A percentile compares a stretch with the other conserved stretches of the same genome.
phyloP scores from a whole-genome alignment of 2,888 invertebrate genomes.

The Volucella bombylans region DNA sequence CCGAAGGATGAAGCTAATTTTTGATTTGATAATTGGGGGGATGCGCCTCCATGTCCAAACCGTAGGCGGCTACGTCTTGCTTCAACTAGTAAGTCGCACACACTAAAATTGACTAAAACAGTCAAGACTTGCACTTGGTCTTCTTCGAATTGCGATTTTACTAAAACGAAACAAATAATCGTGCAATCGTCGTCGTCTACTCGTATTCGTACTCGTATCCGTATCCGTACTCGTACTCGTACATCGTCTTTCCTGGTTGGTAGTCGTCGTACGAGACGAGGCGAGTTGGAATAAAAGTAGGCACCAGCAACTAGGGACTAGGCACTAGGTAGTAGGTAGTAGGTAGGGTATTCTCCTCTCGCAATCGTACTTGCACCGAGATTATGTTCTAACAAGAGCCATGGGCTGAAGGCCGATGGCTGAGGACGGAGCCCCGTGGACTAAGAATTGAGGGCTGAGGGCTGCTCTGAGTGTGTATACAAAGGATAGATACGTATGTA shows the following conservation, averaged over 20 bases:
- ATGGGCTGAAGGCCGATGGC: conserved; percentile 10
- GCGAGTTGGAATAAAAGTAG: conserved; percentile 40
- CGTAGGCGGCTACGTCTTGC: conserved; percentile 55
- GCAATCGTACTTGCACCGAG: conserved; percentile 52
- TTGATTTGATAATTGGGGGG: conserved; percentile 34
- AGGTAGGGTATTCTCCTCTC: conserved; percentile 36
- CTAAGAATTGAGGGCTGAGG: background rate
- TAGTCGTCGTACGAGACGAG: background rate
- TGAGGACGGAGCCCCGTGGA: background rate
- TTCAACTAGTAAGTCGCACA: conserved; percentile 70
- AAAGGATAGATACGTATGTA: conserved; percentile 13
- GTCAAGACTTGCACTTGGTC: conserved; percentile 34
- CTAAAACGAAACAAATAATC: conserved; percentile 63
- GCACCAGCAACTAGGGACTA: background rate
- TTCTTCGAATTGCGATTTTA: conserved; percentile 65
- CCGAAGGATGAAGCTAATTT: conserved; percentile 35
- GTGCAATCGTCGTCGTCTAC: conserved; percentile 55
- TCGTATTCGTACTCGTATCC: too few species aligned
- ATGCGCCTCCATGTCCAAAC: conserved; percentile 9
- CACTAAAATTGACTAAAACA: conserved; percentile 57
- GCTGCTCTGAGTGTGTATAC: too few species aligned
- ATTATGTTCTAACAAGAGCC: conserved; percentile 2
- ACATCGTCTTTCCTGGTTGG: too few species aligned
- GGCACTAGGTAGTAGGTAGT: background rate
- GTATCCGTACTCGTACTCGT: too few species aligned